Evolutionary conservation across 2,888 invertebrate species (phyloP).

Genomic region (Drosophila eohydei): DNA sequence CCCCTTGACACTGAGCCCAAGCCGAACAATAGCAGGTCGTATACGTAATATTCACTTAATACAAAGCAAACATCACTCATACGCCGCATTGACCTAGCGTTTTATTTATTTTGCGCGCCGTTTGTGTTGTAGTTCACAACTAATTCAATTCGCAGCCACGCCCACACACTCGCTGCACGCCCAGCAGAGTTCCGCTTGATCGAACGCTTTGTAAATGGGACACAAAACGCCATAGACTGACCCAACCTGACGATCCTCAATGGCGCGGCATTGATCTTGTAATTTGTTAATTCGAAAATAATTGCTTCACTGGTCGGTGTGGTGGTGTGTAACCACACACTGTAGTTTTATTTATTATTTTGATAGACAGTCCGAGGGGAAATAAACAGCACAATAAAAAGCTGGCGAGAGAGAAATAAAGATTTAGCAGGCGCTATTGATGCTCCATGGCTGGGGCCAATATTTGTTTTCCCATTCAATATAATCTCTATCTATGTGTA

Average conservation of each 20-base stretch:
- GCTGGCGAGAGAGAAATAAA: constrained; percentile 18
- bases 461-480: constrained; percentile 11
- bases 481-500: constrained; percentile 1
- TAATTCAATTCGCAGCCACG: constrained; percentile 41
- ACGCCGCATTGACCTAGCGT: constrained; percentile 41
- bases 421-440: constrained; percentile 36
- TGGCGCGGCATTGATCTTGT: constrained; percentile 76
- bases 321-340: constrained; percentile 9
- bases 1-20: constrained; percentile 61
- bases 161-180: constrained; percentile 28
- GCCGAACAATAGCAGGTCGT: constrained; percentile 40
- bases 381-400: constrained; percentile 58
- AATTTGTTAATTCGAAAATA: constrained; percentile 78
- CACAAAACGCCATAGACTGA: constrained; percentile 20
- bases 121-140: constrained; percentile 34
- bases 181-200: constrained; percentile 66
- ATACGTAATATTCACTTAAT: constrained; percentile 59
- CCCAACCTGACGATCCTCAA: constrained; percentile 45
- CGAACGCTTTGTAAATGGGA: constrained; percentile 52
- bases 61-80: constrained; percentile 54
- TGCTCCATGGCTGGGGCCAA: constrained; percentile 9
- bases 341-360: constrained; percentile 64
- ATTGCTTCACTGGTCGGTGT: constrained; percentile 44
- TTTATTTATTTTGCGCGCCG: constrained; percentile 4
- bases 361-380: constrained; percentile 30